Percentiles rank a stretch among this genome's conserved stretches.
Conservation (phyloP, 1,140 invertebrate species). For the Trachymyrmex cornetzi region DNA sequence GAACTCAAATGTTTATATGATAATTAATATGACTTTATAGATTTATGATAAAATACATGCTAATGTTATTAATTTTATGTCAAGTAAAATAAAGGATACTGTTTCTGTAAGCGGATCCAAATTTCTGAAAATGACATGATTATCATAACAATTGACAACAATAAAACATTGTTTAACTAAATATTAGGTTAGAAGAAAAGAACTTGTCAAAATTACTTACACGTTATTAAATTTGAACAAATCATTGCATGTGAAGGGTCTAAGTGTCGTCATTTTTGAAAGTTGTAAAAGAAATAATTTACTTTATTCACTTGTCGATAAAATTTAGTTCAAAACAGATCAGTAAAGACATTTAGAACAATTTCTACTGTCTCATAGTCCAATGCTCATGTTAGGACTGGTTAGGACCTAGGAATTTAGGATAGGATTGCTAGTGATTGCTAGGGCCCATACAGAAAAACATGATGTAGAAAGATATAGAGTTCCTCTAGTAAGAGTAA, state of each 20-base stretch:
- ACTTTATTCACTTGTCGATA: slow-evolving; percentile 2
- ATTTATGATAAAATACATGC: not conserved
- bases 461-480: no score
- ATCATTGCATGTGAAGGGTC: slow-evolving; percentile 97
- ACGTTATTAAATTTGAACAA: slow-evolving; percentile 98
- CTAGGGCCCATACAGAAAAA: no score
- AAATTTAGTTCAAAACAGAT: not conserved
- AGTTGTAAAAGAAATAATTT: slow-evolving; percentile 14
- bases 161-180: not conserved
- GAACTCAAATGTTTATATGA: not conserved
- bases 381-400: no score
- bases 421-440: no score
- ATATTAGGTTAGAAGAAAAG: slow-evolving; percentile 47
- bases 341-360: no score
- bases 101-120: slow-evolving; percentile 99
- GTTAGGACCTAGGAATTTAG: no score
- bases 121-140: slow-evolving; percentile 90
- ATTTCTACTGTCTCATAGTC: no score
- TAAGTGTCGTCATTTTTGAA: slow-evolving; percentile 93
- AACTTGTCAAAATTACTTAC: slow-evolving; percentile 88
- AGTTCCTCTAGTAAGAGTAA: no score
- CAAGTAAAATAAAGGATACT: slow-evolving; percentile 88
- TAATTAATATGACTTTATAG: not conserved
- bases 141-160: not conserved
- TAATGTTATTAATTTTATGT: slow-evolving; percentile 11